A percentile compares a stretch with the other conserved stretches of the same genome.
phyloP scores from a whole-genome alignment of 2,113 vertebrate genomes.

The Heliornis fulica region DNA sequence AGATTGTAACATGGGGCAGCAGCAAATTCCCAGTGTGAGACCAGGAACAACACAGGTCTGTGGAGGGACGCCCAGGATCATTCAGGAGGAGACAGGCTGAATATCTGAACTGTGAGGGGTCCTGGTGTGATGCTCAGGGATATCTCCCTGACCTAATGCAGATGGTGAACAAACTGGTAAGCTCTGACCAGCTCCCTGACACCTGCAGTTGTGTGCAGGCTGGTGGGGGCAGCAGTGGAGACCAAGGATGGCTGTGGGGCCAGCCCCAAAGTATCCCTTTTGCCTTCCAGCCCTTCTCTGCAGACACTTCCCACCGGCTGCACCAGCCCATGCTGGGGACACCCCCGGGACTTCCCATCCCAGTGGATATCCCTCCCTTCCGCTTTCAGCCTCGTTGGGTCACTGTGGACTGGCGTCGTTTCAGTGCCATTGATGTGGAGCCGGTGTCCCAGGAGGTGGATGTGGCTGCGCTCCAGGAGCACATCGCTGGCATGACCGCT shows the following conservation, averaged over 20 bases:
- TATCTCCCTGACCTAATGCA: not conserved
- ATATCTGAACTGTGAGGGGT: too few relatives aligned
- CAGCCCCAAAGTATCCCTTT: not conserved
- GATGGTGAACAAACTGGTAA: not conserved
- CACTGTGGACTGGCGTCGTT: conserved; percentile 72
- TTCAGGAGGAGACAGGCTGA: too few relatives aligned
- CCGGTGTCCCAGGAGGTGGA: conserved; percentile 74
- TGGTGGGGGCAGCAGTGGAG: not conserved
- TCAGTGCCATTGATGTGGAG: conserved; percentile 75
- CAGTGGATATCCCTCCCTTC: conserved; percentile 34
- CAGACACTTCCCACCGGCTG: not conserved
- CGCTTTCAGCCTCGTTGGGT: conserved; percentile 68
- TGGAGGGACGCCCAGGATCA: not conserved
- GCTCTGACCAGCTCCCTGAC: not conserved
- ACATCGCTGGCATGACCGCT: conserved; percentile 61
- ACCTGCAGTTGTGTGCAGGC: not conserved
- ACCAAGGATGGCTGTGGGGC: accelerated
- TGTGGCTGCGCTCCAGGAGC: conserved; percentile 73
- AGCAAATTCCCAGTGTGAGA: not conserved
- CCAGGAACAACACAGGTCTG: not conserved
- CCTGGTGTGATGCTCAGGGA: too few relatives aligned
- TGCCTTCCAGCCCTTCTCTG: conserved; percentile 25
- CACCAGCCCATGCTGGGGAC: not conserved
- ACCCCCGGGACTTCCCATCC: not conserved
- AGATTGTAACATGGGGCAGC: not conserved